Percentiles rank a stretch among this genome's conserved stretches.
Conservation (phyloP, 1,140 invertebrate species). For the Saccostrea echinata region DNA sequence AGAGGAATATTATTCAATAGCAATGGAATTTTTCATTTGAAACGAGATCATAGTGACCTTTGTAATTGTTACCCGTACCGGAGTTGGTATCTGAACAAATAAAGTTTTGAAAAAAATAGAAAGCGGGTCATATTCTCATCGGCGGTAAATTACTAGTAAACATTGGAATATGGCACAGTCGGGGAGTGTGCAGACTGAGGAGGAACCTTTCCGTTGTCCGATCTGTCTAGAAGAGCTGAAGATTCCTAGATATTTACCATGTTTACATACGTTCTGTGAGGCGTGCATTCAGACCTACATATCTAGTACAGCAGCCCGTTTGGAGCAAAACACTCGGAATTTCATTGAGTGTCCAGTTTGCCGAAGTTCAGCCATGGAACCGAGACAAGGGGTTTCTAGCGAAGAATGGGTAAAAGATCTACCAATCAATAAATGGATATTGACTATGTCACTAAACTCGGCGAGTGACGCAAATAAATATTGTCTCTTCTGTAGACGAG, state of each 20-base stretch:
- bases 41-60: too few relatives aligned
- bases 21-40: too few relatives aligned
- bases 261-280: conserved; percentile 56
- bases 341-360: conserved; percentile 45
- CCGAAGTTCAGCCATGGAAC: background rate
- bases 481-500: background rate
- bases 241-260: conserved; percentile 48
- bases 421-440: conserved; percentile 16
- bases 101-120: too few relatives aligned
- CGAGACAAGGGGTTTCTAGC: background rate
- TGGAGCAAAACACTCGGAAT: background rate
- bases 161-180: too few relatives aligned
- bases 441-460: background rate
- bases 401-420: background rate
- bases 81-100: too few relatives aligned
- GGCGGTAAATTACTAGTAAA: too few relatives aligned
- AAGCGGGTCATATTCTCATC: too few relatives aligned
- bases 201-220: conserved; percentile 16
- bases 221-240: conserved; percentile 50
- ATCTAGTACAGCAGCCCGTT: background rate
- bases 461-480: background rate
- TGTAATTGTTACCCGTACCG: too few relatives aligned
- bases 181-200: too few relatives aligned
- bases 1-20: too few relatives aligned
- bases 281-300: conserved; percentile 49